Conservation (phyloP, 1,140 invertebrate genomes). For the Littorina saxatilis region DNA sequence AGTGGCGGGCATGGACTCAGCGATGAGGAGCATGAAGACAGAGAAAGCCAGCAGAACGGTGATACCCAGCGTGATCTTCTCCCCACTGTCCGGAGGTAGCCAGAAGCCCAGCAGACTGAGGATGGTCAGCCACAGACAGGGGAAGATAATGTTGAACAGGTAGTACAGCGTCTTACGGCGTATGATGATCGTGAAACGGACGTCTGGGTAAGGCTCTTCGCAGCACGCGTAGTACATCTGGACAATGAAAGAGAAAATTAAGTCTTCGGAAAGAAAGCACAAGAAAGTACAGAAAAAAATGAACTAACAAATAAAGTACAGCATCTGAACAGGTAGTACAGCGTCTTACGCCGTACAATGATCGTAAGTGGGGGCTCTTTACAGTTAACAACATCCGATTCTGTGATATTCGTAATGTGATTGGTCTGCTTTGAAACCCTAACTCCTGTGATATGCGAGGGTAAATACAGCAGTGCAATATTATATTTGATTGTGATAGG, state of each 20-base stretch:
- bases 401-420: no score
- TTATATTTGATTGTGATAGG: no score
- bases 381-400: no score
- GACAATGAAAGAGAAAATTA: no score
- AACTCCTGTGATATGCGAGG: no score
- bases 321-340: conserved; percentile 89
- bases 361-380: no score
- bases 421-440: no score
- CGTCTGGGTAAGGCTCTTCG: conserved; percentile 79
- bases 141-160: conserved; percentile 81
- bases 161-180: conserved; percentile 96
- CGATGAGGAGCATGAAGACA: conserved; percentile 81
- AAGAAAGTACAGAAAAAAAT: no score
- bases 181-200: conserved; percentile 85
- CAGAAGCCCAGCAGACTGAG: conserved; percentile 80
- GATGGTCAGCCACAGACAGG: conserved; percentile 81
- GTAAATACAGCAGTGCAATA: no score
- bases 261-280: no score
- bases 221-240: conserved; percentile 78
- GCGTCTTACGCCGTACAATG: conserved; percentile 95
- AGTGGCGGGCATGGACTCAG: conserved; percentile 81
- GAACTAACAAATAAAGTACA: no score
- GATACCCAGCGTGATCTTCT: conserved; percentile 81
- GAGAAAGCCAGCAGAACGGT: conserved; percentile 81
- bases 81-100: conserved; percentile 80